Evolutionary conservation across 2,888 invertebrate genomes (phyloP).

Genomic region (Gortyna flavago): DNA sequence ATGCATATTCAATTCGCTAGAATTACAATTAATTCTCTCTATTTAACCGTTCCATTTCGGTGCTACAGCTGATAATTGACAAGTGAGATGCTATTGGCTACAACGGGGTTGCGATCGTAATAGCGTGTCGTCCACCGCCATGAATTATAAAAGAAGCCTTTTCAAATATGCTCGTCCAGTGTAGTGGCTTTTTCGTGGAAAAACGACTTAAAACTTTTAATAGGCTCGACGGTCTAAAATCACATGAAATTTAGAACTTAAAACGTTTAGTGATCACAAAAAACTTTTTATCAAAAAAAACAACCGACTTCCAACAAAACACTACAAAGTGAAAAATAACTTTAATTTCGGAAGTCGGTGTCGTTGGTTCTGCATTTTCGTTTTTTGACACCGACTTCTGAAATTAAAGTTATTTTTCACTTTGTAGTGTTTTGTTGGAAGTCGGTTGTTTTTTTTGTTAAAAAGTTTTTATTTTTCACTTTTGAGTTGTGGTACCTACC

Average conservation of each 20-base stretch:
- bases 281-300: too few species aligned
- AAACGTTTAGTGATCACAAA: background rate
- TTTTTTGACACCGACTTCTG: too few species aligned
- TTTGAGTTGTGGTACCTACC: too few species aligned
- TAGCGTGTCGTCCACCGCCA: background rate
- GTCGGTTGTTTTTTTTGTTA: too few species aligned
- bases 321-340: too few species aligned
- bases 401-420: too few species aligned
- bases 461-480: too few species aligned
- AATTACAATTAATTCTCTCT: background rate
- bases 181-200: background rate
- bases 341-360: too few species aligned
- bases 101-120: background rate
- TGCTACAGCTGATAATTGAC: background rate
- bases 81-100: too few species aligned
- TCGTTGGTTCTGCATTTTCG: too few species aligned
- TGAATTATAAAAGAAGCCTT: conserved; percentile 29
- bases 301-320: too few species aligned
- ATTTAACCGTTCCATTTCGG: background rate
- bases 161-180: background rate
- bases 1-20: background rate
- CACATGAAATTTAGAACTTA: background rate
- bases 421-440: too few species aligned
- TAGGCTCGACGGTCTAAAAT: background rate
- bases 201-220: background rate